Conservation (phyloP, 30 jellyfish, hydroid and myxozoan genomes). For the Calvadosia cruxmelitensis region DNA sequence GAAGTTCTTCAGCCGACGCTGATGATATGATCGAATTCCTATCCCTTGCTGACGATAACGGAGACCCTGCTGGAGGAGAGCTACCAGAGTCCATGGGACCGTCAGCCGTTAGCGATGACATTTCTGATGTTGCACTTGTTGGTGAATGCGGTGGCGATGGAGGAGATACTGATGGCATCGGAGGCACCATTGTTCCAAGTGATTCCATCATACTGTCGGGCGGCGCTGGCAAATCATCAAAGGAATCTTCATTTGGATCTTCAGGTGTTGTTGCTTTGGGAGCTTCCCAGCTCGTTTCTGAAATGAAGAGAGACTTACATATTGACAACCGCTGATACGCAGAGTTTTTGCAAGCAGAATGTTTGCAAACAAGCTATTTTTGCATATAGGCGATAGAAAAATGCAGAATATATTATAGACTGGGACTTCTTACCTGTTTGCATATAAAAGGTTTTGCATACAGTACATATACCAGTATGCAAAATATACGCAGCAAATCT, state of each 20-base stretch:
- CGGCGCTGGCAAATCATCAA: neutral
- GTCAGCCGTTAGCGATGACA: neutral
- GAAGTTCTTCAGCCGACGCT: neutral
- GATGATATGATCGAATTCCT: neutral
- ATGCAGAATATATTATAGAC: too few relatives aligned
- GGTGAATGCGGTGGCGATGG: conserved; percentile 1
- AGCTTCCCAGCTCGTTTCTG: conserved; percentile 1
- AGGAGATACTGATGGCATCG: neutral
- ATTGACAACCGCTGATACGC: too few relatives aligned
- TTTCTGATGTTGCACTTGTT: neutral
- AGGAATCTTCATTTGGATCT: neutral
- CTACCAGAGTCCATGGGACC: neutral
- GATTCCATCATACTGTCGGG: neutral
- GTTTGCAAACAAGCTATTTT: too few relatives aligned
- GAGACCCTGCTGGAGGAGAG: neutral
- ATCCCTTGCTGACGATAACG: neutral
- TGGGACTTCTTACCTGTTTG: too few relatives aligned
- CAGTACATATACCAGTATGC: too few relatives aligned
- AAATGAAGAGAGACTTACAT: too few relatives aligned
- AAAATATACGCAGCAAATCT: too few relatives aligned
- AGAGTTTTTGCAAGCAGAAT: too few relatives aligned
- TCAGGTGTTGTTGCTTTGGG: too few relatives aligned
- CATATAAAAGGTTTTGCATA: too few relatives aligned
- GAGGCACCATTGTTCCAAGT: neutral
- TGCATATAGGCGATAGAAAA: too few relatives aligned